Percentiles rank a stretch among this genome's conserved stretches.
Conservation (phyloP, 2,888 invertebrate species). For the Pollenia griseotomentosa region DNA sequence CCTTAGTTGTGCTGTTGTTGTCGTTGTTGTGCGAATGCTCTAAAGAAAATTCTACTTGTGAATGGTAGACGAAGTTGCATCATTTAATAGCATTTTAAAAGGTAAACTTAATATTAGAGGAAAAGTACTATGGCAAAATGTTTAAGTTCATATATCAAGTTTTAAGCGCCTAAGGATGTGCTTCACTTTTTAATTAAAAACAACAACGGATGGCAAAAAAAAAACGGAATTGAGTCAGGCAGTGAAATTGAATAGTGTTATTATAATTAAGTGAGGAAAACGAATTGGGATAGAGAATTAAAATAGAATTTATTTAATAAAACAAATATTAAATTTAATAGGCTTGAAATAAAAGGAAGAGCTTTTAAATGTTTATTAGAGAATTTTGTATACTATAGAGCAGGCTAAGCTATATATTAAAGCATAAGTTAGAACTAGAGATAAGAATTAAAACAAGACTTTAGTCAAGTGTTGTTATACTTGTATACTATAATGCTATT, state of each 20-base stretch:
- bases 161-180: conserved; percentile 61
- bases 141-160: conserved; percentile 60
- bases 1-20: too few species aligned
- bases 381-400: too few species aligned
- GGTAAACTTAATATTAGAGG: conserved; percentile 16
- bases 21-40: conserved; percentile 2
- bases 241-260: background rate
- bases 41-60: background rate
- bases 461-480: too few species aligned
- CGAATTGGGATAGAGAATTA: background rate
- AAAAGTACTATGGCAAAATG: background rate
- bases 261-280: background rate
- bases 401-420: too few species aligned
- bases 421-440: too few species aligned
- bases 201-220: conserved; percentile 19
- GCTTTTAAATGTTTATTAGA: too few species aligned
- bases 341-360: too few species aligned
- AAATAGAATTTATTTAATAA: too few species aligned
- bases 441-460: too few species aligned
- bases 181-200: conserved; percentile 69
- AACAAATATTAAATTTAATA: too few species aligned
- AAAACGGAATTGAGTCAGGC: conserved; percentile 1
- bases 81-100: conserved; percentile 37
- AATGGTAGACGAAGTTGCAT: conserved; percentile 18
- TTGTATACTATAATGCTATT: too few species aligned